Evolutionary conservation across 1,140 invertebrate species (phyloP), one percentile per base, ranked within the genome.

Genomic region (Atta cephalotes): DNA sequence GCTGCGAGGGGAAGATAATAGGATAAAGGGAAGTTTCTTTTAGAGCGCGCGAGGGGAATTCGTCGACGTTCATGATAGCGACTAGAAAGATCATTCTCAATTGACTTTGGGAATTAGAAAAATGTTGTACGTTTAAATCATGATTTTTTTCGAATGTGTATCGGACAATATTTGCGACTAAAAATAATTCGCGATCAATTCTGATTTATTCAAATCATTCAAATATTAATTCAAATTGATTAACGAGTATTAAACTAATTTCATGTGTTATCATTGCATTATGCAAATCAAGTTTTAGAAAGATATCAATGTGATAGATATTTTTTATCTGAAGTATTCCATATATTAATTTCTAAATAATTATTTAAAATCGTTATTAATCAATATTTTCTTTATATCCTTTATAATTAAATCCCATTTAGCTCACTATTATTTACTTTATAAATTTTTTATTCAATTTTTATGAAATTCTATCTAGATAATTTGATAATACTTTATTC

Each of bases 11-110:
- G 65, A 77, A 82, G 66, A 82, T 86, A 68, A 81, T 86, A 68
- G 77, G 85, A 86, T 86, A 86, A 86, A 28, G 76, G 65, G 25
- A 86, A 79, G 85, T 78, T 78, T 85, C 72, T 85, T 45, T 78
- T 45, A 66, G n/a, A 82, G 68, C 39, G 77, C 45, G 51, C 79
- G 58, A 62, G 25, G 79, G 66, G 66, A 82, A 82, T 82, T 74
- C 53, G 53, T 45, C 56, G 80, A 72, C 58, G 51, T 60, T 82
- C 79, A 82, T 35, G 16, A 25, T 58, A 72, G 12, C 53, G 3
- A 31, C 39, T 60, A 25, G 56, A 49, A 82, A 45, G 68, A 60
- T 82, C 35, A 25, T 82, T 74, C 35, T 74, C 56, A 28, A 21
- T 35, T 51, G 39, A 51, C 39, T 62, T 31, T 0, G 28, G 7